Percentiles rank a stretch among this genome's conserved stretches.
Evolutionary conservation across 2,113 vertebrate species (phyloP).

Genomic region (Grammomys dolichurus): DNA sequence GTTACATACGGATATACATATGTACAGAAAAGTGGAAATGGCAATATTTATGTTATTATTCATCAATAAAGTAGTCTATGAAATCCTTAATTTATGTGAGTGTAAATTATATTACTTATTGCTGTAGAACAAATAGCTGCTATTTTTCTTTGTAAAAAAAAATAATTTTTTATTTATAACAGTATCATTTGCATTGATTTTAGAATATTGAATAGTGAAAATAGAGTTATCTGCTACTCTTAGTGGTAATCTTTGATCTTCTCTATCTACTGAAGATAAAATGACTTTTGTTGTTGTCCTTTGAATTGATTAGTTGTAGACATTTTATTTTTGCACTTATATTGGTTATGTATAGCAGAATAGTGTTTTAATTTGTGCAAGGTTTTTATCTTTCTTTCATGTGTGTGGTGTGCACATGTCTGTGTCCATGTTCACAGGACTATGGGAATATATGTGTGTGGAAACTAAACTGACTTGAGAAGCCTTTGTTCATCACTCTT

Average conservation of each 20-base stretch:
- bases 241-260: not conserved
- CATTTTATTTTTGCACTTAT: not conserved
- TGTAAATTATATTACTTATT: not conserved
- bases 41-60: constrained; percentile 37
- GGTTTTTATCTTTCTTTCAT: not conserved
- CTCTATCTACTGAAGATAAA: not conserved
- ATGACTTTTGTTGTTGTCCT: not conserved
- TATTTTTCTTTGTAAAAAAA: constrained; percentile 44
- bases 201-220: not conserved
- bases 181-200: not conserved
- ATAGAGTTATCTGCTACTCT: not conserved
- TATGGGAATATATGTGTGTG: not conserved
- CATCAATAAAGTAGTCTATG: constrained; percentile 15
- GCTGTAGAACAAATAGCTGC: constrained; percentile 19
- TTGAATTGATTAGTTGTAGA: not conserved
- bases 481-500: not conserved
- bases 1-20: not conserved
- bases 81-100: constrained; percentile 1
- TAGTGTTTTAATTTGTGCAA: constrained; percentile 38
- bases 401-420: not conserved
- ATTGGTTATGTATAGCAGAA: not conserved
- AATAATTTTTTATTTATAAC: not conserved
- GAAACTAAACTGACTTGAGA: not conserved
- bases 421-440: not conserved
- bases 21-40: not conserved